Evolutionary conservation across 2,888 invertebrate genomes (phyloP).

Genomic region (Diploptera punctata): DNA sequence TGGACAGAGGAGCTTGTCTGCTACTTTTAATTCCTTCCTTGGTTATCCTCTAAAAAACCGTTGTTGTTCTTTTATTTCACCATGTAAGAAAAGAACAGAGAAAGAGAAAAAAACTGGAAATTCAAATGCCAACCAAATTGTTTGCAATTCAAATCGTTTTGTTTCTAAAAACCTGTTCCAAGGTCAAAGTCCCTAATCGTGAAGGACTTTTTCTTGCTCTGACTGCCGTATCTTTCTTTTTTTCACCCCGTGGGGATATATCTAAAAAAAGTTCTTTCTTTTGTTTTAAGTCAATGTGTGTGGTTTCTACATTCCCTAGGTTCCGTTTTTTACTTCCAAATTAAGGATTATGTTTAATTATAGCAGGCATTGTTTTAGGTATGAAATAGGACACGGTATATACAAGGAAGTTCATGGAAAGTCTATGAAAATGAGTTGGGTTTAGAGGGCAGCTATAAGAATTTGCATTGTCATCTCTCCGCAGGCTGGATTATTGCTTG

Average conservation of each 20-base stretch:
- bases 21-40: constrained; percentile 14
- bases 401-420: no score
- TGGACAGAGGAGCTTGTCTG: background rate
- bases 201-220: constrained; percentile 5
- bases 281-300: background rate
- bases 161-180: constrained; percentile 16
- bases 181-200: constrained; percentile 4
- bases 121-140: background rate
- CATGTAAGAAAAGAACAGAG: no score
- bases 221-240: no score
- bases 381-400: no score
- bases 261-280: background rate
- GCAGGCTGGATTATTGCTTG: no score
- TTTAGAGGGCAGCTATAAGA: no score
- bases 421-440: no score
- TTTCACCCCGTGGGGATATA: background rate
- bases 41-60: background rate
- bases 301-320: background rate
- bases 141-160: constrained; percentile 19
- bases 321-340: background rate
- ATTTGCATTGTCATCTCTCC: no score
- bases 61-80: background rate
- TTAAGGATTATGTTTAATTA: no score
- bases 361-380: background rate
- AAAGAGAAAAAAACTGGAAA: no score